phyloP scores from a whole-genome alignment of 2,888 invertebrate species.

The Venusia cambrica region DNA sequence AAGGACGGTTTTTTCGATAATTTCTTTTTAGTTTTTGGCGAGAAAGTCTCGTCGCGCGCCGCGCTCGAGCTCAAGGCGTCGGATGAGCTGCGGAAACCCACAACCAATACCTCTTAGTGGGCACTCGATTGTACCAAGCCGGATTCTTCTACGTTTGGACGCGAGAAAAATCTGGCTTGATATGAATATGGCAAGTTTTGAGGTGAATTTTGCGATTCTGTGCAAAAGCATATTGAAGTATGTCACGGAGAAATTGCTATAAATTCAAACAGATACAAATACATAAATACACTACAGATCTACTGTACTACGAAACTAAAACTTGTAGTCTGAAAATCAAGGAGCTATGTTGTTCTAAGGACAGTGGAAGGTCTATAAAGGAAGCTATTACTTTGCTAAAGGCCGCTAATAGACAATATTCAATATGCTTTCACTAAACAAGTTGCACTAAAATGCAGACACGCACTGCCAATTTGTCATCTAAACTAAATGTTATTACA shows the following conservation, averaged over 20 bases:
- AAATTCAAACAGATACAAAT: conserved; percentile 16
- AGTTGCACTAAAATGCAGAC: conserved; percentile 82
- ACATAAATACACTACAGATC: conserved; percentile 18
- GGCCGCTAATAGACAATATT: conserved; percentile 46
- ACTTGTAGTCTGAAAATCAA: too few species aligned
- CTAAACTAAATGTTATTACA: conserved; percentile 47
- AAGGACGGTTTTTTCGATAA: conserved; percentile 79
- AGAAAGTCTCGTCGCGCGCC: conserved; percentile 76
- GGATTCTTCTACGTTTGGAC: conserved; percentile 50
- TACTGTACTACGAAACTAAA: conserved; percentile 9
- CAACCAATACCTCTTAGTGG: conserved; percentile 78
- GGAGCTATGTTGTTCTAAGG: too few species aligned
- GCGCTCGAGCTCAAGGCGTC: conserved; percentile 76
- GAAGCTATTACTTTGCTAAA: conserved; percentile 27
- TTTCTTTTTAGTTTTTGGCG: conserved; percentile 81
- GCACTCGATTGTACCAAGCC: conserved; percentile 59
- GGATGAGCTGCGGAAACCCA: conserved; percentile 78
- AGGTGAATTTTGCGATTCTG: conserved; percentile 64
- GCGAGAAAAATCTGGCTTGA: conserved; percentile 59
- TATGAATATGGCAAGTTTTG: conserved; percentile 55
- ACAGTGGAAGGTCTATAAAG: conserved; percentile 24
- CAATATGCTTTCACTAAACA: conserved; percentile 75
- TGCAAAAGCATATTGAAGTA: conserved; percentile 78
- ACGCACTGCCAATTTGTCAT: conserved; percentile 76
- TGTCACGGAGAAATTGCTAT: conserved; percentile 31